A percentile compares a stretch with the other conserved stretches of the same genome.
phyloP scores from a whole-genome alignment of 2,113 vertebrate species.

The Urocynchramus pylzowi region DNA sequence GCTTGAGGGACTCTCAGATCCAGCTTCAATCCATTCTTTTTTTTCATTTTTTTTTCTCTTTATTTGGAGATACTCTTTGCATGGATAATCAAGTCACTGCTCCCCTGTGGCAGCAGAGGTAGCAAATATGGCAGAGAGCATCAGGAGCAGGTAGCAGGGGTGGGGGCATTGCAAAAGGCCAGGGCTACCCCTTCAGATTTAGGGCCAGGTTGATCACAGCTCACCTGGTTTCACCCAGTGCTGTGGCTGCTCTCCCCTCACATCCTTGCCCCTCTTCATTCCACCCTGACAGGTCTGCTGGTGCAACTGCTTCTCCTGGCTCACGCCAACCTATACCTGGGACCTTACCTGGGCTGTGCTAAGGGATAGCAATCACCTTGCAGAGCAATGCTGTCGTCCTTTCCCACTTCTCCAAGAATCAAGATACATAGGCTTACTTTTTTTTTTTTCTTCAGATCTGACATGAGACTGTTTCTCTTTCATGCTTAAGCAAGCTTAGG shows the following conservation, averaged over 20 bases:
- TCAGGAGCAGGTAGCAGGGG: background rate
- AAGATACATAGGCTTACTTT: background rate
- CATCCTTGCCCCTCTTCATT: background rate
- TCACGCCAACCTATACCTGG: background rate
- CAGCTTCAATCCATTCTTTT: background rate
- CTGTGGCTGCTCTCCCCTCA: background rate
- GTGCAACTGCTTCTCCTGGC: background rate
- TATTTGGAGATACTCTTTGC: background rate
- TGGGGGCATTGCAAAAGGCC: accelerated
- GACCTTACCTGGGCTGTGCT: background rate
- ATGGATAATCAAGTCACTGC: accelerated
- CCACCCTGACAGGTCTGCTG: background rate
- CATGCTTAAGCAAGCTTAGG: constrained; percentile 18
- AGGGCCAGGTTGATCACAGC: background rate
- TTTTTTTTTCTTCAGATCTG: background rate
- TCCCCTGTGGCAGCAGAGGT: background rate
- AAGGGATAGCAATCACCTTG: background rate
- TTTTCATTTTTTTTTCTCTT: background rate
- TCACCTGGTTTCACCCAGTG: background rate
- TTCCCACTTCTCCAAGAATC: background rate
- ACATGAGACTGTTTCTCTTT: background rate
- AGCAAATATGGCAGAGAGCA: background rate
- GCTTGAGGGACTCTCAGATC: background rate
- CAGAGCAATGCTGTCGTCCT: background rate
- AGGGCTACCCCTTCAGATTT: background rate